Percentiles rank a stretch among this genome's conserved stretches.
phyloP scores from a whole-genome alignment of 2,888 invertebrate species.

The Yponomeuta cagnagella region DNA sequence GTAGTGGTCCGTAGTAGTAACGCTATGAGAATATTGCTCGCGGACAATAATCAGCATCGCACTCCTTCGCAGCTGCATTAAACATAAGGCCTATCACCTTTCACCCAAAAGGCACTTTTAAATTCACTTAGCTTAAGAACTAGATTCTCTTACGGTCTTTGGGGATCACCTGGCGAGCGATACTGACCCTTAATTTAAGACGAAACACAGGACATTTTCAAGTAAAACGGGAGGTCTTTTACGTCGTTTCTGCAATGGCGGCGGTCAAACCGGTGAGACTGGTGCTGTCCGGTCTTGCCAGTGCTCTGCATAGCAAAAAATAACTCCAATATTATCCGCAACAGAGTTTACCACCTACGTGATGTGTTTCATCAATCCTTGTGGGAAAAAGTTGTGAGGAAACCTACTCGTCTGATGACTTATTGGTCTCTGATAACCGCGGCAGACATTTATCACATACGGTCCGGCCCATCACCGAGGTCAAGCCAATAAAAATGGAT shows the following conservation, averaged over 20 bases:
- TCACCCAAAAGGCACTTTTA: conserved; percentile 11
- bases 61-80: conserved; percentile 19
- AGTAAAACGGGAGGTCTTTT: conserved; percentile 17
- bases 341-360: not conserved
- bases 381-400: not conserved
- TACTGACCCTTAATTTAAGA: conserved; percentile 14
- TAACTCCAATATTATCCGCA: conserved; percentile 26
- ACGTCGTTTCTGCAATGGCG: conserved; percentile 27
- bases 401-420: not conserved
- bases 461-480: no score
- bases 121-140: not conserved
- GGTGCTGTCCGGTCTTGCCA: conserved; percentile 47
- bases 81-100: conserved; percentile 12
- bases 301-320: conserved; percentile 56
- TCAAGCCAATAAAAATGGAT: no score
- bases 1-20: not conserved
- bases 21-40: conserved; percentile 28
- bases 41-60: conserved; percentile 38
- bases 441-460: no score
- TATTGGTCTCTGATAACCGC: no score
- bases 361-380: not conserved
- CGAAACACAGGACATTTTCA: conserved; percentile 18
- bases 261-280: conserved; percentile 54
- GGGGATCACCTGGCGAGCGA: conserved; percentile 9
- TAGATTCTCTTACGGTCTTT: conserved; percentile 1